phyloP scores from a whole-genome alignment of 2,888 invertebrate species.

The Rotaria macrura region DNA sequence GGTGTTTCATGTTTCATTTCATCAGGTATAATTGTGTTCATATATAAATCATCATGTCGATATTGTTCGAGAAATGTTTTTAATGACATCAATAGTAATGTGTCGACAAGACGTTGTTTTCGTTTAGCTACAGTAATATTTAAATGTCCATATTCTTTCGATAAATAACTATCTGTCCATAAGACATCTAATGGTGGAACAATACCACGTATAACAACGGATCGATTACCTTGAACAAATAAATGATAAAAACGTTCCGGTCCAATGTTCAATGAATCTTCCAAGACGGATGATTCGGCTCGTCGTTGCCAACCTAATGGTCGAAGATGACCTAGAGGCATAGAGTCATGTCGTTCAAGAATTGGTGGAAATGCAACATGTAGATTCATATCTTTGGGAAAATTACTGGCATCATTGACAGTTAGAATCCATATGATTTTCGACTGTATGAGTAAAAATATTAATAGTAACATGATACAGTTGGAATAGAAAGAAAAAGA shows the following conservation, averaged over 20 bases:
- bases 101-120: constrained; percentile 36
- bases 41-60: constrained; percentile 37
- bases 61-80: constrained; percentile 40
- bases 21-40: constrained; percentile 42
- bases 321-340: constrained; percentile 30
- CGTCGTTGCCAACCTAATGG: constrained; percentile 42
- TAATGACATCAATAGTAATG: constrained; percentile 39
- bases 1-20: constrained; percentile 44
- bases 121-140: constrained; percentile 39
- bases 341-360: constrained; percentile 17
- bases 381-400: constrained; percentile 32
- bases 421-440: background rate
- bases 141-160: constrained; percentile 40
- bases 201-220: constrained; percentile 41
- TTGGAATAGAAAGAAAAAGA: background rate
- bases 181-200: constrained; percentile 39
- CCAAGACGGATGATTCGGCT: constrained; percentile 41
- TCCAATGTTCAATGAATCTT: constrained; percentile 38
- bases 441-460: background rate
- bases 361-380: constrained; percentile 32
- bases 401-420: background rate
- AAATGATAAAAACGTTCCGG: constrained; percentile 41
- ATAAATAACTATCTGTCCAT: constrained; percentile 45
- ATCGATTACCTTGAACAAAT: constrained; percentile 39
- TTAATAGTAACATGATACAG: background rate